Evolutionary conservation across 2,888 invertebrate genomes (phyloP), one percentile per base, ranked within the genome.

Genomic region (Oeneis ivallda): DNA sequence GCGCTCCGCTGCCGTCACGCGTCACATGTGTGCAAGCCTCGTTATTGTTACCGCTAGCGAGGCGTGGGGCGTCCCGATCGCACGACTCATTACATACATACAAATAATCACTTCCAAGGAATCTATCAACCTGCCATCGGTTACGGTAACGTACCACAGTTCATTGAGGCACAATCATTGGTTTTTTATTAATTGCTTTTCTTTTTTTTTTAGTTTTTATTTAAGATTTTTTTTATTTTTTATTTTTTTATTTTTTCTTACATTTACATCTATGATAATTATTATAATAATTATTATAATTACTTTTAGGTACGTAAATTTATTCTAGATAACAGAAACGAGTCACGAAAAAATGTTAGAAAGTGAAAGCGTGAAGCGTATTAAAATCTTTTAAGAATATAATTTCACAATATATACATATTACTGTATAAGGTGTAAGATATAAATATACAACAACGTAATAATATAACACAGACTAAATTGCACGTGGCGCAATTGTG

Each of bases 131-230:
- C 89, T 86, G 89, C 89, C 89, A 85, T 87, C 85, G 83, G 86
- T 87, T 87, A 89, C 86, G 92, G 92, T 92, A 91, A 90, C 92
- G 92, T 91, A 92, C 91, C 91, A 92, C 92, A 90, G 89, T 88
- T 90, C 85, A 90, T 90, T 90, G 91, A 92, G 92, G 92, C 92
- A 92, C 92, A 91, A 92, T 91, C 90, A 92, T 92, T 92, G 92
- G 92, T 92, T 91, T 89, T 83, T 89, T 90, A 72, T 87, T 86
- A 83, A 87, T 89, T 90, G 86, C 87, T 91, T 89, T 88, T 84
- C 79, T 75, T 79, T 82, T 83, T 83, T 80, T 76, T 75, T 78
- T 75, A 13, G 3, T 19, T 41, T 56, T 41, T 56, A 56, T 19
- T 41, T 41, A 41, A 54, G 37, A 17, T 74, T 79, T 80, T 73